Evolutionary conservation across 2,888 invertebrate genomes (phyloP), one percentile per base, ranked within the genome.

Genomic region (Yponomeuta malinellus): DNA sequence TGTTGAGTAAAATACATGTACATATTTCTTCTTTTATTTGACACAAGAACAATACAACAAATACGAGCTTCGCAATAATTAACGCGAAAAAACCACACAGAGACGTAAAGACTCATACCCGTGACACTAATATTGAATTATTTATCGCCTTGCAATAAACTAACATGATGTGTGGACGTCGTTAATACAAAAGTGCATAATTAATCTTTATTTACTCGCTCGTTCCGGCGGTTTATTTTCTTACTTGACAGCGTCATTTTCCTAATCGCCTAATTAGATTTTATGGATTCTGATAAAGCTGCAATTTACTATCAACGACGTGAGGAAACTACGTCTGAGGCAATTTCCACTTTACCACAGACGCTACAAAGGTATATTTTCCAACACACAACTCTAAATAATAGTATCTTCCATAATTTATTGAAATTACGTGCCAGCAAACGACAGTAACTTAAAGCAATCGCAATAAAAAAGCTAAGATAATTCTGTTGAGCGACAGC

Each of bases 91-190:
- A 59, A 59, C 52, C 15, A 5, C 15, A 59, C 52, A 59, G 52
- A 52, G 15, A 59, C 15, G 52, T 59, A 15, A 59, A 59, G 52
- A 59, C 9, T 59, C 52, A 15, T 15, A 59, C 3, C 15, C 52
- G 52, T 59, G 52, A 59, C 52, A 59, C 52, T 59, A 59, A 59
- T 59, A 59, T 59, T 59, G 52, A 59, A 59, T 59, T 59, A 59
- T 59, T 59, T 59, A 59, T 59, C 52, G 52, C 52, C 12, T 2
- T 15, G 52, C 52, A 59, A 59, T 59, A 59, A 59, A 59, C 52
- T 59, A 3, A 15, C 52, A 59, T 59, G 52, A 59, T 59, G 15
- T 59, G 52, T 59, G 52, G 52, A 59, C 52, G 52, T 59, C 52
- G 52, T 59, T 59, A 59, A 59, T 15, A 4, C 15, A 59, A 59